These are phyloP conservation scores for Pelagia noctiluca DNA, from an alignment of 30 jellyfish, hydroid and myxozoan genomes.

Conservation along the genomic window DNA sequence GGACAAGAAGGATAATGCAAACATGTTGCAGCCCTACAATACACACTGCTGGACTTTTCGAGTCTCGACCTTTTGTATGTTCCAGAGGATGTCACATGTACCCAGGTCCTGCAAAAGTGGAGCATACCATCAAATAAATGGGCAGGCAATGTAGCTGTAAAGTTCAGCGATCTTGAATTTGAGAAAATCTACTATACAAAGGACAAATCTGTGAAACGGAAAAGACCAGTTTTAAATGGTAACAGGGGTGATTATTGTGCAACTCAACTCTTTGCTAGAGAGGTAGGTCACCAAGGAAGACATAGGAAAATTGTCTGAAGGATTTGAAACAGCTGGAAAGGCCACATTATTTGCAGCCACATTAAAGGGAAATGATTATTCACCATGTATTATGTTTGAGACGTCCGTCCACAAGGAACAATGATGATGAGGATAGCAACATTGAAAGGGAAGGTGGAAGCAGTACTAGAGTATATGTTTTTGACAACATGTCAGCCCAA, in stretches of 20 bases:
- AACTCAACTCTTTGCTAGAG: constrained; percentile 10
- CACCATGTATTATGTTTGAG: constrained; percentile 33
- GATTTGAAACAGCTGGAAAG: constrained; percentile 27
- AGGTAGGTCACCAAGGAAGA: constrained; percentile 10
- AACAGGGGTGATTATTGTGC: constrained; percentile 28
- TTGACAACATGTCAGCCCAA: constrained; percentile 5
- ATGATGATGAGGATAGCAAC: neutral
- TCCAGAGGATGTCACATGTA: constrained; percentile 51
- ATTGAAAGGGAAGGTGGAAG: neutral
- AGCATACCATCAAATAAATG: constrained; percentile 7
- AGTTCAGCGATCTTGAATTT: constrained; percentile 33
- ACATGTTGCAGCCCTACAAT: constrained; percentile 57
- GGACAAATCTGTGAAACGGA: constrained; percentile 18
- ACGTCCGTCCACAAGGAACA: constrained; percentile 20
- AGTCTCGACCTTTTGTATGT: constrained; percentile 22
- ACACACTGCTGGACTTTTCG: constrained; percentile 41
- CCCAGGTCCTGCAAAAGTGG: constrained; percentile 48
- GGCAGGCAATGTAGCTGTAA: constrained; percentile 31
- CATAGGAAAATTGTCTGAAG: constrained; percentile 6
- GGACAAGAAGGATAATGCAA: too few species aligned
- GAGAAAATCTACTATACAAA: constrained; percentile 22
- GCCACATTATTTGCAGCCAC: neutral
- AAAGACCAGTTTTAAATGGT: constrained; percentile 27
- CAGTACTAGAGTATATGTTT: neutral
- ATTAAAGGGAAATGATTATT: constrained; percentile 48